Conservation (phyloP, 2,113 vertebrate genomes). For the Microtus ochrogaster region DNA sequence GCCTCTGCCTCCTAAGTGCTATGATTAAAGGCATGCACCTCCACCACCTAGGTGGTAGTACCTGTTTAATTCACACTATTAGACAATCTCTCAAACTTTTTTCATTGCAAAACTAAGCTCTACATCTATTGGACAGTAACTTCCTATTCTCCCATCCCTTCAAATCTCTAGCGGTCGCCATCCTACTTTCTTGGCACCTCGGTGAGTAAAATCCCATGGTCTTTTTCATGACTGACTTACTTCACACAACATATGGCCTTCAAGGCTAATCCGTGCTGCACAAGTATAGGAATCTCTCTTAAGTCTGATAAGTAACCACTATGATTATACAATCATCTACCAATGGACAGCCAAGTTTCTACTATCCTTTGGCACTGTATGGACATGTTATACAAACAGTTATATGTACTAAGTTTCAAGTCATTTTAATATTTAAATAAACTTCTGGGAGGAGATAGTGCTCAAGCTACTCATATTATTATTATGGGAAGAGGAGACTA, state of each 20-base stretch:
- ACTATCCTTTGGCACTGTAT: not conserved
- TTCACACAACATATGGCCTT: not conserved
- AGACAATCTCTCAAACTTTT: not conserved
- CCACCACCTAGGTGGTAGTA: not conserved
- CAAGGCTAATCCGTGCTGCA: not conserved
- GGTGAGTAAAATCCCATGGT: not conserved
- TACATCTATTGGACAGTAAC: not conserved
- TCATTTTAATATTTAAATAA: slow-evolving; percentile 54
- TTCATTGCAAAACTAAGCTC: slow-evolving; percentile 21
- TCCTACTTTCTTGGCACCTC: not conserved
- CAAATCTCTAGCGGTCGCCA: not conserved
- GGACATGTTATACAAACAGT: not conserved
- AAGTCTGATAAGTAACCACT: not conserved
- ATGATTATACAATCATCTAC: not conserved
- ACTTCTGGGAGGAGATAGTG: not conserved
- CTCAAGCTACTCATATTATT: slow-evolving; percentile 48
- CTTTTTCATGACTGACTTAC: slow-evolving; percentile 32
- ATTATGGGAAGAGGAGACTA: not conserved
- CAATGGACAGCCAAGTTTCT: not conserved
- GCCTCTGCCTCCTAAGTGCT: not conserved
- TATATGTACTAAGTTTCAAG: not conserved
- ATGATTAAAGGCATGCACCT: not conserved
- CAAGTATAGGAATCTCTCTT: not conserved
- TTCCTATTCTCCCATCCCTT: not conserved
- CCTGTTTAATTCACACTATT: not conserved